These are phyloP conservation scores for Noctua fimbriata DNA, from an alignment of 2,888 invertebrate species.

Conservation along the genomic window DNA sequence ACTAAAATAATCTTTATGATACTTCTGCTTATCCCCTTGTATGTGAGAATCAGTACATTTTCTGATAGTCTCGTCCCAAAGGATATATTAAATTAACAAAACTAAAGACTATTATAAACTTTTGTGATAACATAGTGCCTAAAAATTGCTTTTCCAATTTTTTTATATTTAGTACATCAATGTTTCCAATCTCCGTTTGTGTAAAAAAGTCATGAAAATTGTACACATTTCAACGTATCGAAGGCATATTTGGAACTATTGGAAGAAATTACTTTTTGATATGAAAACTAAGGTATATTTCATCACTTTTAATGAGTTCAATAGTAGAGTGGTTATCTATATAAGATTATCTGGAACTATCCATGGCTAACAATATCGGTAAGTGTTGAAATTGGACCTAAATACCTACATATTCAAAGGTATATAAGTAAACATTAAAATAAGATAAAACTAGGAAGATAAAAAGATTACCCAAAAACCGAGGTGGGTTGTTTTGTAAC, in stretches of 20 bases:
- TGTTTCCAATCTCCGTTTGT: background rate
- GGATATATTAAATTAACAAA: background rate
- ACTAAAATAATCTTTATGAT: background rate
- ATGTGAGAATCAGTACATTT: constrained; percentile 1
- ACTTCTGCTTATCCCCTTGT: background rate
- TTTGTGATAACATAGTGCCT: constrained; percentile 7
- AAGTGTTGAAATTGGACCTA: constrained; percentile 23
- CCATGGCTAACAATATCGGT: background rate
- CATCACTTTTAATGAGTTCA: constrained; percentile 2
- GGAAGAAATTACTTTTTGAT: background rate
- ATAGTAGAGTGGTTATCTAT: constrained; percentile 26
- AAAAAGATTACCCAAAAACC: constrained; percentile 27
- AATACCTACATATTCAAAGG: background rate
- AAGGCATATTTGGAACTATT: background rate
- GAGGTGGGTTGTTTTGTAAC: constrained; percentile 9
- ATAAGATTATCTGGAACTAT: constrained; percentile 1
- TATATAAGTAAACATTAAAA: background rate
- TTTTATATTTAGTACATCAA: background rate
- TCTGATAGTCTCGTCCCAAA: background rate
- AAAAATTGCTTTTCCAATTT: background rate
- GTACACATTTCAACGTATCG: background rate
- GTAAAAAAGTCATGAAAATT: background rate
- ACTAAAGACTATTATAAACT: background rate
- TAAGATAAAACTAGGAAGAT: constrained; percentile 4
- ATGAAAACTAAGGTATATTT: constrained; percentile 7